Percentiles rank a stretch among this genome's conserved stretches.
Conservation (phyloP, 23 tunicate genomes). For the Diplosoma virens region DNA sequence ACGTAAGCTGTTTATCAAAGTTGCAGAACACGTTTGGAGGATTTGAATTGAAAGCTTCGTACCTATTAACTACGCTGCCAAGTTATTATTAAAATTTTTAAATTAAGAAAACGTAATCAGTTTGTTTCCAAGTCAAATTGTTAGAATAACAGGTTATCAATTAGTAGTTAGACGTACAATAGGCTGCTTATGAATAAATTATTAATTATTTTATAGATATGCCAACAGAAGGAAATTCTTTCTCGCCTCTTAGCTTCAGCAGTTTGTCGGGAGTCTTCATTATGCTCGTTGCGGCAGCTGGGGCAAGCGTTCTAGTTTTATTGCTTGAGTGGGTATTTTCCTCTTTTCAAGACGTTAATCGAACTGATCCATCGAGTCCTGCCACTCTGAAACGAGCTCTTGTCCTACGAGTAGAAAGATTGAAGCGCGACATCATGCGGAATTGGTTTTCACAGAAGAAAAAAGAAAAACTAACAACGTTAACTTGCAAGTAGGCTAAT, state of each 20-base stretch:
- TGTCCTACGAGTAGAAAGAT: not conserved
- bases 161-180: too few relatives aligned
- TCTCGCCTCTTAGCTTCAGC: conserved; percentile 22
- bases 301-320: conserved; percentile 39
- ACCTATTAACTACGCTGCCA: too few relatives aligned
- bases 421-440: conserved; percentile 22
- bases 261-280: conserved; percentile 57
- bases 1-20: too few relatives aligned
- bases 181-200: too few relatives aligned
- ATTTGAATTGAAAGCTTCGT: too few relatives aligned
- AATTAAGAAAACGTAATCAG: too few relatives aligned
- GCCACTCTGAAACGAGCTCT: conserved; percentile 36
- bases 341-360: conserved; percentile 38
- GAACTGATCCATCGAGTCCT: conserved; percentile 38
- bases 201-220: too few relatives aligned
- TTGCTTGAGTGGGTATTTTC: conserved; percentile 69
- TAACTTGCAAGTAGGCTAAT: too few relatives aligned
- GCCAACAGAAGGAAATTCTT: conserved; percentile 5
- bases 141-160: too few relatives aligned
- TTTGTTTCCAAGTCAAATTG: too few relatives aligned
- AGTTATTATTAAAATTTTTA: too few relatives aligned
- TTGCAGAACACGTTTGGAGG: too few relatives aligned
- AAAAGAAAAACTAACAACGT: not conserved
- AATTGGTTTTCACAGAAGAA: conserved; percentile 37
- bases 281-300: conserved; percentile 55